Evolutionary conservation across 2,888 invertebrate species (phyloP).

Genomic region (Ligdia adustata): DNA sequence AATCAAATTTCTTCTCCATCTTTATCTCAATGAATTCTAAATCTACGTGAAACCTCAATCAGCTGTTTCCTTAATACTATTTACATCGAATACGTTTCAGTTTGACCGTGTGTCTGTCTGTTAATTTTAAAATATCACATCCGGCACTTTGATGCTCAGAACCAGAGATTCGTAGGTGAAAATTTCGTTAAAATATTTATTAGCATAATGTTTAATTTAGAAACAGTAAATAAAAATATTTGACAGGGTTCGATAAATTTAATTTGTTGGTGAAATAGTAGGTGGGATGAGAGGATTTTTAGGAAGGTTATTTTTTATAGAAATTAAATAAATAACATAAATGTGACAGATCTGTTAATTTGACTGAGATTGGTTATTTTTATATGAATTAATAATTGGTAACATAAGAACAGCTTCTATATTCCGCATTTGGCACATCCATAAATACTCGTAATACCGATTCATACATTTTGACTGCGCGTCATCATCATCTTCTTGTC

Average conservation of each 20-base stretch:
- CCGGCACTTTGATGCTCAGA: constrained; percentile 34
- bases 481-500: too few relatives aligned
- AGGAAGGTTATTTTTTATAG: too few relatives aligned
- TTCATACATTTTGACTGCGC: too few relatives aligned
- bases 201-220: constrained; percentile 20
- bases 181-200: constrained; percentile 23
- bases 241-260: constrained; percentile 24
- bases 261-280: constrained; percentile 16
- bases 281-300: neutral
- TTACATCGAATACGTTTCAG: constrained; percentile 32
- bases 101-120: constrained; percentile 27
- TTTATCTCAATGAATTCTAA: too few relatives aligned
- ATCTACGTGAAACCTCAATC: constrained; percentile 25
- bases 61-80: constrained; percentile 25
- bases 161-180: constrained; percentile 20
- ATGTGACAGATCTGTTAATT: too few relatives aligned
- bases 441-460: too few relatives aligned
- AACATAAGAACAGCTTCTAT: too few relatives aligned
- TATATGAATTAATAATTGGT: too few relatives aligned
- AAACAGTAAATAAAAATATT: constrained; percentile 16
- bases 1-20: too few relatives aligned
- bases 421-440: too few relatives aligned
- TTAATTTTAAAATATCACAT: constrained; percentile 31
- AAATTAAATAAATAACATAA: too few relatives aligned
- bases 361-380: too few relatives aligned